A percentile compares a stretch with the other conserved stretches of the same genome.
Evolutionary conservation across 2,797 vertebrate species (phyloP).

Genomic region (Caiman crocodilus): DNA sequence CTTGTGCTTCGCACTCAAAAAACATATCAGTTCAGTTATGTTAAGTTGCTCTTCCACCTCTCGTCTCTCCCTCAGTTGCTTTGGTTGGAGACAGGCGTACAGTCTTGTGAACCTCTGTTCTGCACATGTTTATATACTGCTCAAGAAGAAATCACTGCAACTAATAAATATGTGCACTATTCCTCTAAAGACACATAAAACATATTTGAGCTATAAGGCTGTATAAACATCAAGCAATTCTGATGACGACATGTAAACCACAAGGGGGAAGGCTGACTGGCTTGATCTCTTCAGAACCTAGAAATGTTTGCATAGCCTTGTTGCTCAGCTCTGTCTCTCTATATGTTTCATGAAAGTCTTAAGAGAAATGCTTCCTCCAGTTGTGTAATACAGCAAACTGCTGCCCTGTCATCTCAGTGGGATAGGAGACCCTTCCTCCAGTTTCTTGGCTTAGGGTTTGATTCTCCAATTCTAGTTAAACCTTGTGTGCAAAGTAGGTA

Average conservation of each 20-base stretch:
- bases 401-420: not conserved
- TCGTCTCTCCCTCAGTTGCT: not conserved
- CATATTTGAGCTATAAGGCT: constrained; percentile 72
- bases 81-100: constrained; percentile 42
- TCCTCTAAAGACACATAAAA: constrained; percentile 71
- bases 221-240: constrained; percentile 64
- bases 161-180: constrained; percentile 67
- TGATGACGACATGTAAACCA: constrained; percentile 69
- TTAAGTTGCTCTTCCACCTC: constrained; percentile 34
- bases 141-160: constrained; percentile 61
- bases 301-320: constrained; percentile 66
- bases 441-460: not conserved
- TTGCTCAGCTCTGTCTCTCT: not conserved
- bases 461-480: not conserved
- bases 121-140: constrained; percentile 49
- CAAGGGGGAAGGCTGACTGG: constrained; percentile 55
- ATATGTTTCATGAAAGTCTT: not conserved
- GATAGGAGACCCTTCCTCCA: not conserved
- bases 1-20: not conserved
- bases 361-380: not conserved
- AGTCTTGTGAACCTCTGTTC: constrained; percentile 59
- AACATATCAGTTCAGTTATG: not conserved
- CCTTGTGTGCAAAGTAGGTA: not conserved
- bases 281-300: constrained; percentile 59
- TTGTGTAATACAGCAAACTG: not conserved